Evolutionary conservation across 2,888 invertebrate genomes (phyloP), one percentile per base, ranked within the genome.

Genomic region (Bellardia bayeri): DNA sequence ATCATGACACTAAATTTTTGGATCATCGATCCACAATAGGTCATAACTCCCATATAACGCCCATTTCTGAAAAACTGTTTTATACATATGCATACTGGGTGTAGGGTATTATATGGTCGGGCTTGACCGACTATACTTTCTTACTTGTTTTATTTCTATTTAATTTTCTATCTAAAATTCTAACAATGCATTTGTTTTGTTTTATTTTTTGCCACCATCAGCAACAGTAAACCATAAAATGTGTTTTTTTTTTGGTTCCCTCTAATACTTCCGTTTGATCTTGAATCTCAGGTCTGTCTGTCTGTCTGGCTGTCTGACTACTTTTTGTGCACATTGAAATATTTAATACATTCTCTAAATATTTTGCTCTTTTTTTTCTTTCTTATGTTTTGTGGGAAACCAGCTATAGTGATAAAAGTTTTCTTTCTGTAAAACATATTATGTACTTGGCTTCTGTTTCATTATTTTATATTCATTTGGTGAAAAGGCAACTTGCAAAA

Each of bases 201-300:
- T 14, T 64, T 64, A 1, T 64, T 45, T 58, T 74, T 68, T 85
- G 61, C 74, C 63, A 64, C 33, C 78, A 66, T 51, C 63, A 45
- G 13, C 64, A 49, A 74, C 51, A 72, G 14, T 56, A n/a, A 45
- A 66, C 30, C n/a, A 8, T 14, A 54, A 80, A 16, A 54, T 71
- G 16, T 81, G 63, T 72, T 23, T 66, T 49, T 63, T 33, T 23
- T 11, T 49, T 84, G 45, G 9, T 79, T 51, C 30, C 56, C 71
- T 63, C n/a, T 49, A 75, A 8, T 42, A 69, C 85, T 80, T 85
- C 80, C 80, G 74, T 54, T 74, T 85, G 80, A 80, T 63, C 80
- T 80, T 85, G 85, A 80, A 80, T 75, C 45, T 14, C 33, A 58
- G 14, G 45, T 45, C 23, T 49, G 56, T 64, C 37, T 30, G 33